These are phyloP conservation scores for Ormyrus labotus DNA, from an alignment of 2,888 invertebrate genomes.

Conservation along the genomic window DNA sequence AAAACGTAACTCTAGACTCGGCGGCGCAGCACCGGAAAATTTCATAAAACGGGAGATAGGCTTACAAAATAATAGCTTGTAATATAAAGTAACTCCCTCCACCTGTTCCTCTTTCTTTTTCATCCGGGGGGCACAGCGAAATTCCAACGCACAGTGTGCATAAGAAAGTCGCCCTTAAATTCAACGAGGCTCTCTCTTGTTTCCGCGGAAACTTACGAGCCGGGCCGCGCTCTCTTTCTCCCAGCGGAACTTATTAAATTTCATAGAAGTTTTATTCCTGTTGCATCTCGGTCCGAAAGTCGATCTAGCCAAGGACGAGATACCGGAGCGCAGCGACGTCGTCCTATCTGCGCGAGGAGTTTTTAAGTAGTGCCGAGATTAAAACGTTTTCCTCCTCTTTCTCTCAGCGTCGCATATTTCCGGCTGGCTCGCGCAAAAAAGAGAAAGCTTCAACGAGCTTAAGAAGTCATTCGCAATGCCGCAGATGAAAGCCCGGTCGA, in stretches of 20 bases:
- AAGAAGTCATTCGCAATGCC: slow-evolving; percentile 53
- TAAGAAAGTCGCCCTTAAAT: slow-evolving; percentile 67
- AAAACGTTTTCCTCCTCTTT: slow-evolving; percentile 65
- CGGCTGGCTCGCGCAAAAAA: slow-evolving; percentile 58
- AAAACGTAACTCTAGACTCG: neutral
- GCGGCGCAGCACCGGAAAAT: slow-evolving; percentile 6
- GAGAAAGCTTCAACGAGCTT: slow-evolving; percentile 52
- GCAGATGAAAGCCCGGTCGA: neutral
- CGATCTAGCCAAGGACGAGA: slow-evolving; percentile 68
- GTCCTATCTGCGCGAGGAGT: slow-evolving; percentile 70
- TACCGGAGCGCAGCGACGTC: slow-evolving; percentile 53
- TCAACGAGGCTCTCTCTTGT: slow-evolving; percentile 63
- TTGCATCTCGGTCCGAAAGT: slow-evolving; percentile 59
- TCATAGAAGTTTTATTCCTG: slow-evolving; percentile 73
- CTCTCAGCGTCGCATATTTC: slow-evolving; percentile 63
- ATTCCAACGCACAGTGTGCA: slow-evolving; percentile 59
- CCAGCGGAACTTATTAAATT: slow-evolving; percentile 74
- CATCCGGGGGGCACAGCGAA: slow-evolving; percentile 32
- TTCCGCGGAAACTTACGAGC: slow-evolving; percentile 68
- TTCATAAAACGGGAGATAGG: slow-evolving; percentile 32
- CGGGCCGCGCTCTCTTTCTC: slow-evolving; percentile 34
- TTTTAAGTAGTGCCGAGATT: slow-evolving; percentile 73
- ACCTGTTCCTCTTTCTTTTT: slow-evolving; percentile 13
- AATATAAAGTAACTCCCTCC: slow-evolving; percentile 45
- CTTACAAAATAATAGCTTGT: slow-evolving; percentile 48